Percentiles rank a stretch among this genome's conserved stretches.
Evolutionary conservation across 2,113 vertebrate species (phyloP).

Genomic region (Chrysochloris asiatica): DNA sequence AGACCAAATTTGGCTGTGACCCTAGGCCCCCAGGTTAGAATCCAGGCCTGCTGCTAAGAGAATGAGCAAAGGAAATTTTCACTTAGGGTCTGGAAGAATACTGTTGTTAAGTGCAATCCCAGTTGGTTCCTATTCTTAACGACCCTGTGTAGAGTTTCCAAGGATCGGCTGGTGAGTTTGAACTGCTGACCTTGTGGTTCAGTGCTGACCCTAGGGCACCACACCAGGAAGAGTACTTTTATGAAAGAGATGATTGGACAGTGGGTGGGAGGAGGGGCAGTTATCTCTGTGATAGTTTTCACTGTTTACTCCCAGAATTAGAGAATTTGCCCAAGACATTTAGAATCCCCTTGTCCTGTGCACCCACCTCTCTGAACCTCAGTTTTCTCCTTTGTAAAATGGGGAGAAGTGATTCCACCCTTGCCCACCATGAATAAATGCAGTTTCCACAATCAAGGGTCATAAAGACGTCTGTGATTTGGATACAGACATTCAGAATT

Average conservation of each 20-base stretch:
- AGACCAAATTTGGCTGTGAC: not conserved
- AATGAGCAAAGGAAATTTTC: not conserved
- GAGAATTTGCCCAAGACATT: not conserved
- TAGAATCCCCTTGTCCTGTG: no score
- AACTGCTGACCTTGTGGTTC: no score
- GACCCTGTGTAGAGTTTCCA: no score
- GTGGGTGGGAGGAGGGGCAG: rapidly evolving
- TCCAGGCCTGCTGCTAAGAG: not conserved
- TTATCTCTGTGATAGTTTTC: not conserved
- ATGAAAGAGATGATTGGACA: rapidly evolving
- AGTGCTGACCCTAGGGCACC: no score
- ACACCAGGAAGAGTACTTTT: no score
- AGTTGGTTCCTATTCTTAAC: no score
- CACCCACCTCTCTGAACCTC: not conserved
- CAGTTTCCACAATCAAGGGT: not conserved
- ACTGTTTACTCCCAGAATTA: rapidly evolving
- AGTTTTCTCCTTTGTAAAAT: not conserved
- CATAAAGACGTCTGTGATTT: not conserved
- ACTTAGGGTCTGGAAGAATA: no score
- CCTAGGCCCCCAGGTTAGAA: not conserved
- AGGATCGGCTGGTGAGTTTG: no score
- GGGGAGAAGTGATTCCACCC: not conserved
- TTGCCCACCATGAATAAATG: not conserved
- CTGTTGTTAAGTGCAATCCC: no score
- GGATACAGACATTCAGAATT: not conserved